These are phyloP conservation scores for Drosophila macrospina DNA, from an alignment of 2,888 invertebrate species.

Conservation along the genomic window DNA sequence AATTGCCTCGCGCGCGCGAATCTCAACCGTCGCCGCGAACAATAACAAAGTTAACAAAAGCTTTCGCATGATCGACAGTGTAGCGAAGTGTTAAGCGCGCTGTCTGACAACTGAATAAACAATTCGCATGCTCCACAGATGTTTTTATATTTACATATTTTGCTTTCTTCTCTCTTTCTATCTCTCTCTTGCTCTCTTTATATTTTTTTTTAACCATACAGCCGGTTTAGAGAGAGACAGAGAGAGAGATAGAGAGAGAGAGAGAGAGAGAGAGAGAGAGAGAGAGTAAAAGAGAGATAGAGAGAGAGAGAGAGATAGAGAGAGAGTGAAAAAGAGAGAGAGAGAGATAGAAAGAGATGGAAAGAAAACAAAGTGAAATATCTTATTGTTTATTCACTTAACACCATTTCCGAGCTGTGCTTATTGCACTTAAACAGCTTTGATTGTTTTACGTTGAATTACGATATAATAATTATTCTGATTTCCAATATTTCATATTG, in stretches of 20 bases:
- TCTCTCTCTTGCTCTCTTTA: too few relatives aligned
- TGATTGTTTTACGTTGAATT: neutral
- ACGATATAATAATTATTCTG: too few relatives aligned
- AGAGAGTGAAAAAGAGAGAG: too few relatives aligned
- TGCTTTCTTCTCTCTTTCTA: neutral
- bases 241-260: too few relatives aligned
- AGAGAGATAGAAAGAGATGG: neutral
- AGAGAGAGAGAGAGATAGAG: too few relatives aligned
- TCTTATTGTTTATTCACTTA: neutral
- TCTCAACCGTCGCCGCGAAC: constrained; percentile 37
- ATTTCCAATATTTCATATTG: too few relatives aligned
- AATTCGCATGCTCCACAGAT: constrained; percentile 35
- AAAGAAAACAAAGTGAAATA: neutral
- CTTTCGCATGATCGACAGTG: constrained; percentile 7
- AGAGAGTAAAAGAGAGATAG: too few relatives aligned
- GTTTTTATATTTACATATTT: constrained; percentile 39
- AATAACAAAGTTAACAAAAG: constrained; percentile 18
- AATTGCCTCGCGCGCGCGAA: constrained; percentile 60
- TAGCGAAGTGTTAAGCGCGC: constrained; percentile 11
- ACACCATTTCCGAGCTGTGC: constrained; percentile 5
- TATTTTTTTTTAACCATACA: too few relatives aligned
- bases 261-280: too few relatives aligned
- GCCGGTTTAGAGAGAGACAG: too few relatives aligned
- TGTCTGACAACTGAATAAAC: constrained; percentile 46
- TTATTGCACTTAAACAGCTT: constrained; percentile 15